Conservation (phyloP, 2,113 vertebrate genomes). For the Oreochromis tanganicae region DNA sequence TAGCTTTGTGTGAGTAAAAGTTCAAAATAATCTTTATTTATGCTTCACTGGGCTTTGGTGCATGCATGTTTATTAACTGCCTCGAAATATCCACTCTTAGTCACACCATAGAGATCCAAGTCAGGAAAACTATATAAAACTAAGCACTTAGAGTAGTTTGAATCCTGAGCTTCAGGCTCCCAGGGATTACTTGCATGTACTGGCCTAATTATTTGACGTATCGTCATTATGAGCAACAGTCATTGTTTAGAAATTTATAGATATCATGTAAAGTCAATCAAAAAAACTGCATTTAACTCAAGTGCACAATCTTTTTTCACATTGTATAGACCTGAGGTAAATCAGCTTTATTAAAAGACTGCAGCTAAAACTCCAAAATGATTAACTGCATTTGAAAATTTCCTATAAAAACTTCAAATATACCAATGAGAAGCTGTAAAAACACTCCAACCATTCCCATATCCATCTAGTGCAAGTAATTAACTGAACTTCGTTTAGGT, state of each 20-base stretch:
- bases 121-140: neutral
- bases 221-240: accelerated
- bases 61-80: neutral
- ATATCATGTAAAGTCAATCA: neutral
- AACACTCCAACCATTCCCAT: neutral
- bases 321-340: neutral
- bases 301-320: neutral
- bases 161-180: neutral
- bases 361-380: neutral
- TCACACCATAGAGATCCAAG: neutral
- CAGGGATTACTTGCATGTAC: neutral
- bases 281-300: neutral
- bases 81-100: neutral
- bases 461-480: neutral
- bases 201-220: neutral
- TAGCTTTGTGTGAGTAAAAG: neutral
- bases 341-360: neutral
- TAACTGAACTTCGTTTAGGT: neutral
- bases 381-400: accelerated
- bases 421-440: neutral
- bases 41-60: neutral
- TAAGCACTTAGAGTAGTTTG: neutral
- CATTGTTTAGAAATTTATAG: neutral
- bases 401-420: neutral
- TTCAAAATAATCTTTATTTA: neutral